Evolutionary conservation across 1,140 invertebrate species (phyloP), one percentile per base, ranked within the genome.

Genomic region (Belonocnema kinseyi): DNA sequence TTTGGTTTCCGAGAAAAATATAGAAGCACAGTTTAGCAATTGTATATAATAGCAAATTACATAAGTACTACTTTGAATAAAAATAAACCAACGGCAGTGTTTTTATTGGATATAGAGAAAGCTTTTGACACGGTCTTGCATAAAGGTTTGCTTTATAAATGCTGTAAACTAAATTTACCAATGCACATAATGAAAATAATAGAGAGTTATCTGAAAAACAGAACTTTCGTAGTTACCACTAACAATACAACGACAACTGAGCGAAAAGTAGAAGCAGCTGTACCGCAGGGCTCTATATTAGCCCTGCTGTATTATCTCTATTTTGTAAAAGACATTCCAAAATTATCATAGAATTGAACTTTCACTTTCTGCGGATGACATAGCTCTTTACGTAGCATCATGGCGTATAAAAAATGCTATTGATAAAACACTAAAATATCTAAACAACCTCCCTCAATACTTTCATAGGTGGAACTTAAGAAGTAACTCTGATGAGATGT

Each of bases 331-430:
- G n/a, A n/a, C n/a, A n/a, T n/a, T n/a, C n/a, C n/a, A n/a, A n/a
- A n/a, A n/a, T n/a, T n/a, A n/a, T n/a, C n/a, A 78, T 74, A 50
- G 56, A 12, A 1, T 46, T 71, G 11, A 79, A 14, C 50, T 72
- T 16, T 72, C 80, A 2, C 53, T 84, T 3, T 88, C 82, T 72
- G 88, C 86, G 12, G 86, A 88, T 50, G 85, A 89, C 72, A 86
- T 82, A 12, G 81, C 81, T 10, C 33, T 85, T 0, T 86, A 77
- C 33, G 2, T 79, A 2, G 70, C n/a, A n/a, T n/a, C n/a, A n/a
- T n/a, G n/a, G n/a, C n/a, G n/a, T n/a, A n/a, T n/a, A n/a, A n/a
- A n/a, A n/a, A n/a, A n/a, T n/a, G n/a, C n/a, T n/a, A n/a, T n/a
- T n/a, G n/a, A n/a, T n/a, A n/a, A n/a, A n/a, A 77, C 56, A 82